Conservation (phyloP, 2,113 vertebrate genomes). For the Rhadina sibilatrix region DNA sequence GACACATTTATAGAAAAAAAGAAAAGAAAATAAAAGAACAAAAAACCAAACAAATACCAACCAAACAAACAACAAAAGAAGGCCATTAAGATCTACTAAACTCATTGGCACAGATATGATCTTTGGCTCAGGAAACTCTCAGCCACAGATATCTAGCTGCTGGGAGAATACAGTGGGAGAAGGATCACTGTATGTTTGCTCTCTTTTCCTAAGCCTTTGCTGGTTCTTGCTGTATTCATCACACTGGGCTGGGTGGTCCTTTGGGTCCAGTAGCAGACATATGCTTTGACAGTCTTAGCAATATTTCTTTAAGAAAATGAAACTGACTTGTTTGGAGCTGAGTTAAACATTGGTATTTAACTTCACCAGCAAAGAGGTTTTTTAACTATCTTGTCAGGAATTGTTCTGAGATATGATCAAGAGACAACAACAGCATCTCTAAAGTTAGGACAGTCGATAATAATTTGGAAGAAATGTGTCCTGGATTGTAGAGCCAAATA, state of each 20-base stretch:
- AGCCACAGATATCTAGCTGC: not conserved
- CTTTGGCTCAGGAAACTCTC: conserved; percentile 24
- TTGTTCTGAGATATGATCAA: conserved; percentile 20
- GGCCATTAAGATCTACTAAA: not conserved
- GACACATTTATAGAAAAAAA: not conserved
- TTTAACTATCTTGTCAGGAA: not conserved
- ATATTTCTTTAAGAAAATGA: not conserved
- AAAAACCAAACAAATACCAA: too few species aligned
- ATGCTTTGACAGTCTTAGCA: not conserved
- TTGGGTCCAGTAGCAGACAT: not conserved
- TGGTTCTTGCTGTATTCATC: not conserved
- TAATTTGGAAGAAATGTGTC: conserved; percentile 15
- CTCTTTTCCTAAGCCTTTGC: not conserved
- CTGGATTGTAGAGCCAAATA: too few species aligned
- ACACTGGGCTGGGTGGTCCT: not conserved
- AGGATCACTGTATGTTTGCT: not conserved
- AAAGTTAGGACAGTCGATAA: conserved; percentile 42
- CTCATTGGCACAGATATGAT: not conserved
- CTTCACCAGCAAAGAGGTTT: not conserved
- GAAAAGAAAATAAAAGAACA: not conserved
- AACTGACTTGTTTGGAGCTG: not conserved
- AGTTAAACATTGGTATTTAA: conserved; percentile 4
- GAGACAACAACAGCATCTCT: not conserved
- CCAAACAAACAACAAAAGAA: too few species aligned
- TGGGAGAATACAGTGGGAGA: not conserved